Base-by-base conservation (phyloP, 2,113 vertebrate species). In the Lepisosteus osseus region DNA sequence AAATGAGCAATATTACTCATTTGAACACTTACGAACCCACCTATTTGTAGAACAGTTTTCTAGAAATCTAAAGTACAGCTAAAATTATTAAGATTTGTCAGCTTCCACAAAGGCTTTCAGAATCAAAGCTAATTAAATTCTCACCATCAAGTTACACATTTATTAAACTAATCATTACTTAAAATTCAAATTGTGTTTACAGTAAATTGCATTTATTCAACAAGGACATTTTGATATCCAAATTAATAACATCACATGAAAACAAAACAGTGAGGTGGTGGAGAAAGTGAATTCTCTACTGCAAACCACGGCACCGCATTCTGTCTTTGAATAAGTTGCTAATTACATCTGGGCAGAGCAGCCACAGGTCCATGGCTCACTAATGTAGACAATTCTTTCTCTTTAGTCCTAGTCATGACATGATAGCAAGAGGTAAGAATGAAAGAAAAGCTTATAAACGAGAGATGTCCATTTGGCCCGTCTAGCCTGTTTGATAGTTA, bases 111-210 rank as follows among this genome's bases (percentile, higher is more conserved):
- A 72, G 6, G 44, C 41, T 45, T n/a, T 13, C 41, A 66, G 51
- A 44, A 51, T 14, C 43, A 70, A 57, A 72, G 29, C 47, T 51
- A 72, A 72, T 62, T 62, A 62, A 70, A 70, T 45, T 57, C 47
- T 12, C 9, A n/a, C 42, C 43, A 63, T 11, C 43, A 14, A 40
- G 42, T 65, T 54, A 44, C 47, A 63, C 42, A 13, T 7, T 72
- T 66, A 65, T 66, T 72, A 65, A 6, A 65, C 51, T 9, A 40
- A 71, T 71, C 3, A 54, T 71, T 71, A 61, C 59, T 54, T 62
- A 62, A 51, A 64, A 62, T 51, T 51, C 29, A 71, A 61, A 61
- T 17, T 44, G 47, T 47, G 29, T 29, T 71, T 62, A 11, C 29
- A 13, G 62, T 71, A 51, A 44, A 62, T 64, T 51, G 45, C 69